A percentile compares a stretch with the other conserved stretches of the same genome.
Evolutionary conservation across 1,140 invertebrate species (phyloP).

Genomic region (Brachionus angularis): DNA sequence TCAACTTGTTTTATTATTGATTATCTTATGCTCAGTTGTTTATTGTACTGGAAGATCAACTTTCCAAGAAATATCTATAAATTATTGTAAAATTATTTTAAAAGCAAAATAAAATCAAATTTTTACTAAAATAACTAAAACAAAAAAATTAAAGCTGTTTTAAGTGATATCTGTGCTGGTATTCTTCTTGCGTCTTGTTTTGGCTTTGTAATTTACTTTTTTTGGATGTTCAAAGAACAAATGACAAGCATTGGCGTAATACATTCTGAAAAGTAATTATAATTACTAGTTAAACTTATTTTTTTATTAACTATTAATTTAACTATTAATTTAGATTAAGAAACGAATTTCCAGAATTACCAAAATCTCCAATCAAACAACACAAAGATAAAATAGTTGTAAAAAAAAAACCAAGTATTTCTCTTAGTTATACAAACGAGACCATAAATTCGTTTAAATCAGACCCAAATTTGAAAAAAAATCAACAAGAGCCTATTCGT

Average conservation of each 20-base stretch:
- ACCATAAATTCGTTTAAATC: too few species aligned
- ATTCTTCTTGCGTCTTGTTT: conserved; percentile 23
- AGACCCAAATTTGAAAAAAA: too few species aligned
- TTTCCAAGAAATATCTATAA: background rate
- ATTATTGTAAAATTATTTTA: conserved; percentile 25
- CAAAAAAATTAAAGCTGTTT: conserved; percentile 9
- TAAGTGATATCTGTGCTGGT: conserved; percentile 33
- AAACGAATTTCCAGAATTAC: too few species aligned
- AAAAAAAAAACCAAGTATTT: too few species aligned
- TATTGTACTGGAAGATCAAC: conserved; percentile 34
- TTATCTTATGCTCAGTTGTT: conserved; percentile 25
- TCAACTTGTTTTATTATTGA: conserved; percentile 10
- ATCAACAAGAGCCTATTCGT: too few species aligned
- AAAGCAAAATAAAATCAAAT: background rate
- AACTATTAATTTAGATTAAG: too few species aligned
- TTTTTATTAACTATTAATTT: too few species aligned
- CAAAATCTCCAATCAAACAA: too few species aligned
- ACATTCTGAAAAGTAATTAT: background rate
- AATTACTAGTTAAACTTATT: too few species aligned
- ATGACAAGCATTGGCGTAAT: conserved; percentile 14
- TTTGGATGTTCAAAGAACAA: conserved; percentile 37
- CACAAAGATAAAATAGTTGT: too few species aligned
- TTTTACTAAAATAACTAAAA: background rate
- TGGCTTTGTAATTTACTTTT: conserved; percentile 19
- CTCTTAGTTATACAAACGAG: too few species aligned